Evolutionary conservation across 2,797 vertebrate species (phyloP), one percentile per base, ranked within the genome.

Genomic region (Gymnoscopelus microlampas): DNA sequence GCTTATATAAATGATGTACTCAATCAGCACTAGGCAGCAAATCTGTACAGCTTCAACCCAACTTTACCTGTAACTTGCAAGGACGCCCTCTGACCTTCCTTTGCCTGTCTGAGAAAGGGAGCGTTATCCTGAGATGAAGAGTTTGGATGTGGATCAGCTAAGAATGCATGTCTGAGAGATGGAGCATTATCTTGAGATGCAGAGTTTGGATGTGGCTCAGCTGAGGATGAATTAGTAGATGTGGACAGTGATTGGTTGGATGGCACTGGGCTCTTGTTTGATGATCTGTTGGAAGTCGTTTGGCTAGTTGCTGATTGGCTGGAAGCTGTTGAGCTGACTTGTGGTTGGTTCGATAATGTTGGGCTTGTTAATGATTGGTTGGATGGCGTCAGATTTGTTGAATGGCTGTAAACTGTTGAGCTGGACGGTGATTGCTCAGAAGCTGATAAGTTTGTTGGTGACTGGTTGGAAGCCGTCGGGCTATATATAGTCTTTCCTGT

Each of bases 1-100:
- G 32, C 32, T 35, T 35, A 35, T 35, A 35, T 5, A 35, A 35
- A 19, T 1, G 39, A 44, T 44, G 7, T 10, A 10, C 39, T 44
- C 39, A 44, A 44, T 44, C 39, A 9, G 9, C 2, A 8, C 39
- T 44, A 44, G 19, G 19, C 19, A 19, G 39, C 9, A 44, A 10
- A 44, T 44, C 39, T 44, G 7, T 44, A 44, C 9, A 44, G 39
- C 39, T 44, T 1, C 39, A 44, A 10, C 51, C 57, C 19, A 57
- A 26, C 15, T 50, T 70, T 84, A 95, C 93, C 94, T 80, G 79
- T 55, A 53, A 62, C 73, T 85, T 68, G 89, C 9, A 67, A 26
- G 4, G 78, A 70, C 11, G 83, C 77, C 83, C 76, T 89, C 71
- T 87, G 71, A n/a, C 76, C 84, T 81, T 92, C 91, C 78, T 87